Evolutionary conservation across 2,797 vertebrate species (phyloP), one percentile per base, ranked within the genome.

Genomic region (Pseudochirops corinnae): DNA sequence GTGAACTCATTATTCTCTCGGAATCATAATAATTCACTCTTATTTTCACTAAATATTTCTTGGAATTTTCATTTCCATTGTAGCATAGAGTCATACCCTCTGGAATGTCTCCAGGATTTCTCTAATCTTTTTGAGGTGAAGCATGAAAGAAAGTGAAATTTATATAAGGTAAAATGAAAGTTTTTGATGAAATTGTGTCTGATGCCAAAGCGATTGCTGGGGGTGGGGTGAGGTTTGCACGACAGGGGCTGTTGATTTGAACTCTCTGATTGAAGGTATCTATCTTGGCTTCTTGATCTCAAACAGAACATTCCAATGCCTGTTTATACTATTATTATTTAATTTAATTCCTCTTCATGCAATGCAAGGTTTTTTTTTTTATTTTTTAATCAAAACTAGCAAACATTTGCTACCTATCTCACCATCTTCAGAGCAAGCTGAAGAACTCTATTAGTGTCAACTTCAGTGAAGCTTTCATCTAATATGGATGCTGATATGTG

Each of bases 381-480:
- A 52, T 52, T 52, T 92, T 87, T 94, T 90, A 94, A 92, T 62
- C 92, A 62, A 53, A n/a, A 94, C 94, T 11, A 96, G 1, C 46
- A n/a, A n/a, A 18, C 67, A 55, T 91, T 92, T 92, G 50, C 93
- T 90, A 87, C 24, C 55, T 56, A 28, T 53, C 14, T 52, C 11
- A 29, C 62, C 55, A 74, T 90, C 50, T 82, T 96, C 67, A 96
- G 55, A 58, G 93, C 91, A 33, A 7, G 46, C 82, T 93, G 91
- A 62, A 94, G 0, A 92, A 56, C 57, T 94, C 1, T 94, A 56
- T 94, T 92, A 95, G 91, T 55, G 90, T 90, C 46, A 93, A 6
- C n/a, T 94, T 74, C 52, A 26, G 92, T 95, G 95, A 94, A 97
- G 62, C 0, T 97, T 98, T 93, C 9, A 93, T 46, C 4, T 6